Base-by-base conservation (phyloP, 2,888 invertebrate genomes). In the Euplexia lucipara region DNA sequence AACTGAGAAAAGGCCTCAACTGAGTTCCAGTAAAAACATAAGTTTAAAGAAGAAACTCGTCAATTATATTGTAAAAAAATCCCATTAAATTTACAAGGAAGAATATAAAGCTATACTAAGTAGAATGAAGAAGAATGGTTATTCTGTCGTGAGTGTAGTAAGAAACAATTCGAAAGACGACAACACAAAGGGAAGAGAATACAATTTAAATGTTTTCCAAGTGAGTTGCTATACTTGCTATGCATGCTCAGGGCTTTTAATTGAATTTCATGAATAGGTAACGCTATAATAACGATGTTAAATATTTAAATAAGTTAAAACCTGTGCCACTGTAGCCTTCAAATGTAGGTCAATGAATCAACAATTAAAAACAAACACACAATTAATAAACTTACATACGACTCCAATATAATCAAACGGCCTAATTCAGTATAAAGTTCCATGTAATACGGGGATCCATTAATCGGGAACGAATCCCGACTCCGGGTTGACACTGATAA, bases 291-390 rank as follows among this genome's bases (percentile, higher is more conserved):
- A 60, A n/a, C 10, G 14, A 35, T 34, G 32, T 48, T 49, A 39
- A 53, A 53, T 44, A 63, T 70, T 63, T 30, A 51, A 52, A 66
- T 42, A 44, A 44, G 1, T 22, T 39, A 12, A 57, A 42, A 20
- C 34, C 26, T 53, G 16, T 30, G 37, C 42, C 22, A 37, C 42
- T 2, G n/a, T 22, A 61, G 52, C 74, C 62, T 71, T 56, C 47
- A 9, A 42, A 68, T 57, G 52, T 71, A 61, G 74, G 74, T 71
- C 68, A 71, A 57, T 58, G 61, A 47, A 47, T 49, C 34, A 53
- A 39, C 34, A 44, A 70, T 52, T 34, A 57, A 66, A 60, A 47
- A 41, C 39, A 18, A 41, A 57, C 3, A n/a, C 12, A 34, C 7
- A 51, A 52, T 45, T 37, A 44, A 68, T 37, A 49, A 10, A 60